Percentiles rank a stretch among this genome's conserved stretches.
phyloP scores from a whole-genome alignment of 2,797 vertebrate genomes.

The Xenopus petersii region DNA sequence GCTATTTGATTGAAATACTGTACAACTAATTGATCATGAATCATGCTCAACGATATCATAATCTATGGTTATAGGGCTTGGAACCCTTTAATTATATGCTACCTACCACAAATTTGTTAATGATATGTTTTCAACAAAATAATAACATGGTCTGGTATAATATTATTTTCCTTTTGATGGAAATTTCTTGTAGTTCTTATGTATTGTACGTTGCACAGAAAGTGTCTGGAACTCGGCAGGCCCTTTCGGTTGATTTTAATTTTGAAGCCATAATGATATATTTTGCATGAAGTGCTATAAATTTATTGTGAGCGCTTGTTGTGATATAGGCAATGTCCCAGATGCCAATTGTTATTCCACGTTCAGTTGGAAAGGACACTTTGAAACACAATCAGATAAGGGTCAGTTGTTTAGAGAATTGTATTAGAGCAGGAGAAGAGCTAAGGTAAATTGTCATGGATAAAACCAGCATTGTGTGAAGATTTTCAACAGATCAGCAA shows the following conservation, averaged over 20 bases:
- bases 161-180: background rate
- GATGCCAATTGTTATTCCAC: background rate
- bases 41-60: slow-evolving; percentile 11
- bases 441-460: too few relatives aligned
- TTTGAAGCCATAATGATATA: background rate
- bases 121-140: background rate
- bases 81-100: slow-evolving; percentile 32
- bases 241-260: background rate
- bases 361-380: too few relatives aligned
- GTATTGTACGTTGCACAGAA: background rate
- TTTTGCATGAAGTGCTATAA: background rate
- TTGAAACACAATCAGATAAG: too few relatives aligned
- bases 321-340: background rate
- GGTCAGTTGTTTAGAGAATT: too few relatives aligned
- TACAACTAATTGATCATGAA: too few relatives aligned
- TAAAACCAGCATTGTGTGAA: too few relatives aligned
- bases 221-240: background rate
- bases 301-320: background rate
- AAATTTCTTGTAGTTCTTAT: background rate
- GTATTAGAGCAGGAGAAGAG: too few relatives aligned
- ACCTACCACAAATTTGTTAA: slow-evolving; percentile 12
- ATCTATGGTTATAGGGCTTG: slow-evolving; percentile 3
- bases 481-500: too few relatives aligned
- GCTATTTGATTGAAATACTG: too few relatives aligned
- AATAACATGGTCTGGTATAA: background rate